phyloP scores from a whole-genome alignment of 2,113 vertebrate genomes.

The Brachyhypopomus gauderio region DNA sequence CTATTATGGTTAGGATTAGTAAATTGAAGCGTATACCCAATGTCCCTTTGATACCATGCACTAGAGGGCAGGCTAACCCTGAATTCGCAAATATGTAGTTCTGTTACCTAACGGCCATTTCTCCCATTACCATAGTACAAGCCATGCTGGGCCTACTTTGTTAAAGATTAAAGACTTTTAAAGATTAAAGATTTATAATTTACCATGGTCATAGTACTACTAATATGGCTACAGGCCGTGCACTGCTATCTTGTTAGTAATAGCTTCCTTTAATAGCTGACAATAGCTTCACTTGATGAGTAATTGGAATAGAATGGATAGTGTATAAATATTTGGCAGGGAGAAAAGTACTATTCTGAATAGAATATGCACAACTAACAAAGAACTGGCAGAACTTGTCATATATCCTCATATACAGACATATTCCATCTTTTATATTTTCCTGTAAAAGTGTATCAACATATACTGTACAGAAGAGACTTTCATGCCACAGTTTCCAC shows the following conservation, averaged over 20 bases:
- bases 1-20: too few relatives aligned
- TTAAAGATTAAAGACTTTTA: slow-evolving; percentile 5
- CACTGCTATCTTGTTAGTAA: background rate
- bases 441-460: too few relatives aligned
- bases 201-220: background rate
- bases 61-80: slow-evolving; percentile 27
- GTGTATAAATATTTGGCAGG: background rate
- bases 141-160: background rate
- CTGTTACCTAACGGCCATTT: background rate
- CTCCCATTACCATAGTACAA: background rate
- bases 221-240: background rate
- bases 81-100: background rate
- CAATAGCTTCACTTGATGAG: background rate
- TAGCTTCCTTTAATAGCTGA: background rate
- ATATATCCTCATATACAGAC: too few relatives aligned
- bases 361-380: too few relatives aligned
- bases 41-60: background rate
- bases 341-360: too few relatives aligned
- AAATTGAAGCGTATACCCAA: too few relatives aligned
- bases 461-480: too few relatives aligned
- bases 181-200: slow-evolving; percentile 12
- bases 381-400: too few relatives aligned
- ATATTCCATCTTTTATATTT: too few relatives aligned
- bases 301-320: background rate
- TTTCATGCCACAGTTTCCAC: too few relatives aligned